These are phyloP conservation scores for Cotesia typhae DNA, from an alignment of 1,140 invertebrate species.

Conservation along the genomic window DNA sequence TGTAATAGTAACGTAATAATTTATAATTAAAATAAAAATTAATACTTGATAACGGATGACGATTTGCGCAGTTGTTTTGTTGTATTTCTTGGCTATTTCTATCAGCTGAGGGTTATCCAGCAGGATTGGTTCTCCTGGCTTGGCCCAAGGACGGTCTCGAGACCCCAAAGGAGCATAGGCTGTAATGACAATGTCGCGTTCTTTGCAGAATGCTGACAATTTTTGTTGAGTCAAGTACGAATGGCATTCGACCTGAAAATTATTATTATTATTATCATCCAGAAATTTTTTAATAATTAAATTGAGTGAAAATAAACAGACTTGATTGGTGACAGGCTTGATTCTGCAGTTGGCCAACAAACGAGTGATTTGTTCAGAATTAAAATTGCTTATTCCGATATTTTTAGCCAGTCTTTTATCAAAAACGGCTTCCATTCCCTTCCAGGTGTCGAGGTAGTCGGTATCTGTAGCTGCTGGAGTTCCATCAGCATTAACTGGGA, in stretches of 20 bases:
- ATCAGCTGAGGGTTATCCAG: constrained; percentile 73
- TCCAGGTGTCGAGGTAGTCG: constrained; percentile 77
- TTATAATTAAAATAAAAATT: constrained; percentile 10
- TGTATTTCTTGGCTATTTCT: constrained; percentile 72
- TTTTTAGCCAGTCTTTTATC: constrained; percentile 75
- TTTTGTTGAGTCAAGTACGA: constrained; percentile 76
- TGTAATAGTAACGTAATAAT: too few relatives aligned
- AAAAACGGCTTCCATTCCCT: constrained; percentile 77
- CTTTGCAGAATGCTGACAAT: constrained; percentile 72
- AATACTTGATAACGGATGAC: constrained; percentile 67
- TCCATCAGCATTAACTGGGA: constrained; percentile 61
- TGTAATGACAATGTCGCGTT: constrained; percentile 70
- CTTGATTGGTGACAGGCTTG: constrained; percentile 82
- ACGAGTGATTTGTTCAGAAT: constrained; percentile 78
- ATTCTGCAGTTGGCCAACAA: constrained; percentile 73
- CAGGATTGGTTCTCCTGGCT: constrained; percentile 73
- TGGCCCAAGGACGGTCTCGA: constrained; percentile 73
- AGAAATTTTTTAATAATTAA: constrained; percentile 7
- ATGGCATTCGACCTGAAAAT: constrained; percentile 75
- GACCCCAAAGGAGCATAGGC: constrained; percentile 78
- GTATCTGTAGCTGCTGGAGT: constrained; percentile 62
- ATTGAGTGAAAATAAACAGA: constrained; percentile 49
- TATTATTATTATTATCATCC: constrained; percentile 15
- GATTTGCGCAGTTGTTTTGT: constrained; percentile 77
- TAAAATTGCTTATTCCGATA: constrained; percentile 92